Conservation (phyloP, 2,888 invertebrate genomes). For the Myopa tessellatipennis region DNA sequence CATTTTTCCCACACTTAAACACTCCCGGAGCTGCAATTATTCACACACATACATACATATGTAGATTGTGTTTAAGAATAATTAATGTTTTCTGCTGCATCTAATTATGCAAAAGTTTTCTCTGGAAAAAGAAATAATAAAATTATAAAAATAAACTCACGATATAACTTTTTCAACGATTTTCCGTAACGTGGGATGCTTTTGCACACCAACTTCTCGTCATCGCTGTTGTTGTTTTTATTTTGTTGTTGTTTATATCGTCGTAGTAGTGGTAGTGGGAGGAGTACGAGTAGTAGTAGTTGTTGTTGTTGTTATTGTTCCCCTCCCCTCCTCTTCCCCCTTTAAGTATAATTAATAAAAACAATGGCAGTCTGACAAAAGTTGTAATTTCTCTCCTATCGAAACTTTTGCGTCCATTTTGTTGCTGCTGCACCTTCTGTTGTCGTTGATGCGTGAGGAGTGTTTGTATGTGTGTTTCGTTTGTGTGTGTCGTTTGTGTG, state of each 20-base stretch:
- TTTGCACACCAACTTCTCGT: neutral
- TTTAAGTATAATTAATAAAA: conserved; percentile 33
- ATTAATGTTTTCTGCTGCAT: neutral
- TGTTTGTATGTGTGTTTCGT: neutral
- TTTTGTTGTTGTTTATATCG: neutral
- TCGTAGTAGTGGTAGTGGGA: neutral
- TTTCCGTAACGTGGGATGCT: neutral
- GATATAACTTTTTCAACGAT: neutral
- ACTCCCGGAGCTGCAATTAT: neutral
- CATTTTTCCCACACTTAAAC: neutral
- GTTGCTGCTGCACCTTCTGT: neutral
- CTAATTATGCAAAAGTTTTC: neutral
- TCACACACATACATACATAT: neutral
- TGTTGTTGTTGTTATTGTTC: conserved; percentile 1
- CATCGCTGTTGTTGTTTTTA: neutral
- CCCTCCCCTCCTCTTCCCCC: neutral
- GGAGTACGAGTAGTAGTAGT: neutral
- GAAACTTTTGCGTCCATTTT: conserved; percentile 14
- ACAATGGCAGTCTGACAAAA: conserved; percentile 26
- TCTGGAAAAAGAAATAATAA: neutral
- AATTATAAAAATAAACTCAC: neutral
- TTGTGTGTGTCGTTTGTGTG: neutral
- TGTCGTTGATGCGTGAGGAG: neutral
- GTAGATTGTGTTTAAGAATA: neutral
- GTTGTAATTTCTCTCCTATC: conserved; percentile 2